These are phyloP conservation scores for Sanderia malayensis DNA, from an alignment of 30 jellyfish, hydroid and myxozoan species.

Conservation along the genomic window DNA sequence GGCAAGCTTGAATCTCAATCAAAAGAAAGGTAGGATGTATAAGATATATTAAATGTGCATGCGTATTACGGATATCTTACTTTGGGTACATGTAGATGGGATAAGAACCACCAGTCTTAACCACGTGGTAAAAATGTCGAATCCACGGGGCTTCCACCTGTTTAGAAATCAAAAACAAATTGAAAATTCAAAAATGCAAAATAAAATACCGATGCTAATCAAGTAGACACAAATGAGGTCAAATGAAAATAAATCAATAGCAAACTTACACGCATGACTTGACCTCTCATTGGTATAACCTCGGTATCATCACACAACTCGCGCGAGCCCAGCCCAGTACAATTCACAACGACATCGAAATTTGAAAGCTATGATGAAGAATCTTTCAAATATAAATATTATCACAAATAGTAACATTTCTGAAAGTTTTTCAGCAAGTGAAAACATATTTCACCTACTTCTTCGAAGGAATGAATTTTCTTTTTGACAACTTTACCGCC, in stretches of 20 bases:
- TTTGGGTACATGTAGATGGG: conserved; percentile 55
- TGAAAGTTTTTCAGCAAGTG: no score
- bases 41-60: no score
- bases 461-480: background rate
- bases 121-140: conserved; percentile 33
- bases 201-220: no score
- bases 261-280: background rate
- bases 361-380: background rate
- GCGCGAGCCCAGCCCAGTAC: conserved; percentile 8
- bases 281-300: background rate
- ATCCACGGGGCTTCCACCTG: conserved; percentile 90
- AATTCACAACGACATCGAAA: background rate
- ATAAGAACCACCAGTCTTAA: background rate
- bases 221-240: no score
- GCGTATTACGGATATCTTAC: conserved; percentile 37
- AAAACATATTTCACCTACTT: background rate
- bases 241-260: background rate
- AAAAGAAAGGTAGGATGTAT: no score
- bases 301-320: conserved; percentile 1
- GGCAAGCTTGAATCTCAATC: no score
- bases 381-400: no score
- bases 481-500: background rate
- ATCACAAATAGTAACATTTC: no score
- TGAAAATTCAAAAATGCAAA: no score
- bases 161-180: no score